Evolutionary conservation across 2,888 invertebrate genomes (phyloP).

Genomic region (Chalcis sispes): DNA sequence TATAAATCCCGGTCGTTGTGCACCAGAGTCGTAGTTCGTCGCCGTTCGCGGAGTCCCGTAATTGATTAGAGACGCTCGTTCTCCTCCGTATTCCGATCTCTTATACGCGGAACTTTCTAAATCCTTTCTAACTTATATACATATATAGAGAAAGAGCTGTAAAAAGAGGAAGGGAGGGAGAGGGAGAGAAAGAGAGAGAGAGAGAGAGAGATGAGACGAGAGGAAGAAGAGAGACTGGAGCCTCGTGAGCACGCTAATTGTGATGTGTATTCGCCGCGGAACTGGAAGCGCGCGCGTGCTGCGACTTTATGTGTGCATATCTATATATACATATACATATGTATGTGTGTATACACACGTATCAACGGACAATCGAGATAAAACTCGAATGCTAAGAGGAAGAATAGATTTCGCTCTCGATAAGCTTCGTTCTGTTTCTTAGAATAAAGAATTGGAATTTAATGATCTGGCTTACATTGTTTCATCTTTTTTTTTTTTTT

Average conservation of each 20-base stretch:
- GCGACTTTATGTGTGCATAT: no score
- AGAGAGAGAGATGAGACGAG: no score
- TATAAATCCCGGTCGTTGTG: background rate
- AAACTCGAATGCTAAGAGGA: background rate
- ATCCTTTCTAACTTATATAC: constrained; percentile 62
- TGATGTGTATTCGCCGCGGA: constrained; percentile 40
- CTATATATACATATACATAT: no score
- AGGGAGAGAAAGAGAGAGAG: constrained; percentile 13
- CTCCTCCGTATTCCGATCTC: constrained; percentile 52
- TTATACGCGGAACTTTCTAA: constrained; percentile 65
- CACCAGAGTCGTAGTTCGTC: background rate
- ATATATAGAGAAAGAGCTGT: background rate
- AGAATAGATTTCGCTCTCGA: constrained; percentile 11
- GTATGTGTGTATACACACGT: no score
- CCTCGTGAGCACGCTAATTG: constrained; percentile 42
- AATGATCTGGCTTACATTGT: background rate
- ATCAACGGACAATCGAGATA: constrained; percentile 47
- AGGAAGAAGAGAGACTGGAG: constrained; percentile 18
- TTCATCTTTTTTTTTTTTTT: background rate
- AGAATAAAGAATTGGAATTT: background rate
- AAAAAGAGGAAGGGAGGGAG: constrained; percentile 16
- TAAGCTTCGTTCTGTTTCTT: constrained; percentile 13
- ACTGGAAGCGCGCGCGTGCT: constrained; percentile 36
- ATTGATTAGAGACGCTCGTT: constrained; percentile 64
- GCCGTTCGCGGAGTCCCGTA: constrained; percentile 52